These are phyloP conservation scores for Trissonchulus latispiculum DNA, from an alignment of 2,888 invertebrate species.

Conservation along the genomic window DNA sequence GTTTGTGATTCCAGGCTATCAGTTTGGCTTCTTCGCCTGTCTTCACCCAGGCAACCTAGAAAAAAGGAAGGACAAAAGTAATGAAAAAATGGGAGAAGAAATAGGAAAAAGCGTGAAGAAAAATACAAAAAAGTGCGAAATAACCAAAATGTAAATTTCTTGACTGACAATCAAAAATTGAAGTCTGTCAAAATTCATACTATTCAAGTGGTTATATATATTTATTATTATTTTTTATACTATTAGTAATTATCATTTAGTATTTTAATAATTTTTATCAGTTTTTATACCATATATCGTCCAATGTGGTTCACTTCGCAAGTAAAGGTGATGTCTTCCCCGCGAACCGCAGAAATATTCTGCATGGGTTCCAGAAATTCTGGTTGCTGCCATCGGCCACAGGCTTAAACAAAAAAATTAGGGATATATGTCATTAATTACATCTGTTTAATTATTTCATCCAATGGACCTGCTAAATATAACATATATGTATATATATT, in stretches of 20 bases:
- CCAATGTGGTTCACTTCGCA: constrained; percentile 45
- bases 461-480: too few relatives aligned
- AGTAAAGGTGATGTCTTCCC: constrained; percentile 39
- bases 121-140: too few relatives aligned
- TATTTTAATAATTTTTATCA: too few relatives aligned
- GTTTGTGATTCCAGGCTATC: constrained; percentile 54
- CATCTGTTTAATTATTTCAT: too few relatives aligned
- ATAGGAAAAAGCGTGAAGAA: constrained; percentile 39
- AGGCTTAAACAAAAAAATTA: constrained; percentile 33
- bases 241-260: too few relatives aligned
- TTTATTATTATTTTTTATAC: too few relatives aligned
- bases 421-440: not conserved
- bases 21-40: constrained; percentile 84
- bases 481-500: too few relatives aligned
- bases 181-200: too few relatives aligned
- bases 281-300: constrained; percentile 46
- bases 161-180: too few relatives aligned
- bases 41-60: constrained; percentile 82
- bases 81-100: too few relatives aligned
- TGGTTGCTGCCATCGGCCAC: constrained; percentile 33
- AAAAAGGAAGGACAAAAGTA: too few relatives aligned
- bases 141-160: constrained; percentile 38
- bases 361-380: constrained; percentile 35
- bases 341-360: constrained; percentile 36
- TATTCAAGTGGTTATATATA: too few relatives aligned